Percentiles rank a stretch among this genome's conserved stretches.
Evolutionary conservation across 2,888 invertebrate genomes (phyloP).

Genomic region (Mimas tiliae): DNA sequence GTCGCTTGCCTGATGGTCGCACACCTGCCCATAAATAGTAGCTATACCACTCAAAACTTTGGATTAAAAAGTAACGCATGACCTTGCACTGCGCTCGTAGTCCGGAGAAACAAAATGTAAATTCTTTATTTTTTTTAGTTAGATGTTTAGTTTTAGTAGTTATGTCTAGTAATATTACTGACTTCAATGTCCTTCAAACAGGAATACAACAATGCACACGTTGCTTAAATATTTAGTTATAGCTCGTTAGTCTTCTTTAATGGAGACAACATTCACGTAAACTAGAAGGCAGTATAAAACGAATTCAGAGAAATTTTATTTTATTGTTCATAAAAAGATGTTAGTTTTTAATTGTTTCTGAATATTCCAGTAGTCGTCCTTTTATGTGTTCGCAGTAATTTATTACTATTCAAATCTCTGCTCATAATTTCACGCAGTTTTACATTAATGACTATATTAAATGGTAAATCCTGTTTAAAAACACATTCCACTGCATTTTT

Average conservation of each 20-base stretch:
- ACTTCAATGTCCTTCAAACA: no score
- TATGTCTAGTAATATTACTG: no score
- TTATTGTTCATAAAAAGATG: not conserved
- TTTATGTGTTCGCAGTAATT: conserved; percentile 1
- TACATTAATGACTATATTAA: conserved; percentile 27
- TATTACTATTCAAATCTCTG: conserved; percentile 12
- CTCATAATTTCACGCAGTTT: conserved; percentile 23
- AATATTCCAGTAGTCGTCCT: conserved; percentile 16
- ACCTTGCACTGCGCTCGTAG: no score
- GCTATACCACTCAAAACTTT: no score
- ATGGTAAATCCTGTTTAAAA: conserved; percentile 27
- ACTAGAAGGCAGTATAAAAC: not conserved
- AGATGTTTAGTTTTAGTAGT: no score
- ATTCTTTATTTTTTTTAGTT: no score
- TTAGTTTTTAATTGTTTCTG: not conserved
- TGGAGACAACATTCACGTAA: not conserved
- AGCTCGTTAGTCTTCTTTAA: not conserved
- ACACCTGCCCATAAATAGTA: no score
- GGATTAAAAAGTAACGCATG: no score
- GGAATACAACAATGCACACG: no score
- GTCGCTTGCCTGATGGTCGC: no score
- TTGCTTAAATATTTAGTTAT: not conserved
- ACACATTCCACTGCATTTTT: conserved; percentile 26
- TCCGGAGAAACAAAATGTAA: no score
- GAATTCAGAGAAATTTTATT: not conserved